phyloP scores from a whole-genome alignment of 1,140 invertebrate genomes.

The Bacillus rossius region DNA sequence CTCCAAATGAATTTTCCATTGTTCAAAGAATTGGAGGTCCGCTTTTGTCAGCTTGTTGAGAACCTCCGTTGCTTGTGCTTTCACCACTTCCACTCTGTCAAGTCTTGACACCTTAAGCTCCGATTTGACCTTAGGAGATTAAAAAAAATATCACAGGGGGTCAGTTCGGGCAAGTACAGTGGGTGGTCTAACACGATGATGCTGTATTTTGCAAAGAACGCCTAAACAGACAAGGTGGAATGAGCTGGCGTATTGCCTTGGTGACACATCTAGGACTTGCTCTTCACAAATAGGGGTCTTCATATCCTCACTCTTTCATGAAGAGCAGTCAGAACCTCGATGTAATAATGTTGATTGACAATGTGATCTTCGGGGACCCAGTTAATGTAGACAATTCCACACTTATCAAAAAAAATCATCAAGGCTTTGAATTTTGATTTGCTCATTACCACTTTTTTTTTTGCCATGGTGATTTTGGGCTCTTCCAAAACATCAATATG shows the following conservation, averaged over 20 bases:
- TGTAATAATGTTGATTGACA: conserved; percentile 30
- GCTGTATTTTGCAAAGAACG: conserved; percentile 25
- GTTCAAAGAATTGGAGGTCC: no score
- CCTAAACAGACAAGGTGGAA: conserved; percentile 8
- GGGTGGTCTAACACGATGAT: conserved; percentile 21
- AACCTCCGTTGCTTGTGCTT: no score
- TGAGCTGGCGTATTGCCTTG: conserved; percentile 17
- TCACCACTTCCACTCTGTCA: no score
- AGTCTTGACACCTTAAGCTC: no score
- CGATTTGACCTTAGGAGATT: not conserved
- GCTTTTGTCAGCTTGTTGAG: no score
- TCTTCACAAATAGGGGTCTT: no score
- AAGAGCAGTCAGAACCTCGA: conserved; percentile 25
- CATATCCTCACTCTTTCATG: conserved; percentile 16
- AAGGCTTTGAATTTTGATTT: conserved; percentile 25
- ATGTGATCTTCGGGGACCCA: conserved; percentile 31
- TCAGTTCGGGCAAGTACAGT: conserved; percentile 23
- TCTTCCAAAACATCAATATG: no score
- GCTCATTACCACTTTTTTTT: no score
- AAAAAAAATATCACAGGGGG: no score
- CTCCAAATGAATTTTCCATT: no score
- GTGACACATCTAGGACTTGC: conserved; percentile 10
- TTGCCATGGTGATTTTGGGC: no score
- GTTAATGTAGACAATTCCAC: conserved; percentile 28
- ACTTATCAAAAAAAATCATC: conserved; percentile 26